Conservation (phyloP, 1,140 invertebrate genomes). For the Heliconius eleuchia region DNA sequence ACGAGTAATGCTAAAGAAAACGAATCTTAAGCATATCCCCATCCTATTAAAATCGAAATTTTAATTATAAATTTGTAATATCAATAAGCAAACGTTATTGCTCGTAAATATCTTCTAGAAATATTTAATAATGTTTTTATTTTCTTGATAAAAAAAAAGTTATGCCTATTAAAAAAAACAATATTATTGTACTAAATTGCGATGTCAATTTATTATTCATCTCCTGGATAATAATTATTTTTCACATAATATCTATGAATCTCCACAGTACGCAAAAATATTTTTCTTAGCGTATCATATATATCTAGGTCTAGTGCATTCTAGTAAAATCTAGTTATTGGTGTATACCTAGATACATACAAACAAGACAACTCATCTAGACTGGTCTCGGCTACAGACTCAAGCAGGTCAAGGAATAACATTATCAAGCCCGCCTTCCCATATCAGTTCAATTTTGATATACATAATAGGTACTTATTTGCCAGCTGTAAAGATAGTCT, state of each 20-base stretch:
- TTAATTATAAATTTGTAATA: no score
- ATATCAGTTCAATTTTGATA: conserved; percentile 19
- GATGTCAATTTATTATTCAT: neutral
- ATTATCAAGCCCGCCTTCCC: conserved; percentile 33
- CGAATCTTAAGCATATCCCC: no score
- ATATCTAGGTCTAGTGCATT: neutral
- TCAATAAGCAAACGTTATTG: no score
- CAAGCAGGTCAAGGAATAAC: conserved; percentile 50
- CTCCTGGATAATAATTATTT: neutral
- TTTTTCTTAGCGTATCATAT: no score
- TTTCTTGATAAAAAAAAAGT: no score
- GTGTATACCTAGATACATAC: neutral
- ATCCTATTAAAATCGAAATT: no score
- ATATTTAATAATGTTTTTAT: no score
- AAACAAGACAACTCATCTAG: conserved; percentile 22
- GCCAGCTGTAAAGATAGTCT: neutral
- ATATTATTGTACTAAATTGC: no score
- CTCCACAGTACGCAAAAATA: neutral
- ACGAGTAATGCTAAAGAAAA: no score
- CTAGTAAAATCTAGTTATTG: neutral
- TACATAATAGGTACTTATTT: neutral
- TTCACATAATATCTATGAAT: neutral
- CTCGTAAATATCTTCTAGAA: neutral
- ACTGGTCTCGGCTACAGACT: conserved; percentile 18
- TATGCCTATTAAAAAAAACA: neutral